Conservation (phyloP, 2,888 invertebrate species). For the Stictocephala bisonia region DNA sequence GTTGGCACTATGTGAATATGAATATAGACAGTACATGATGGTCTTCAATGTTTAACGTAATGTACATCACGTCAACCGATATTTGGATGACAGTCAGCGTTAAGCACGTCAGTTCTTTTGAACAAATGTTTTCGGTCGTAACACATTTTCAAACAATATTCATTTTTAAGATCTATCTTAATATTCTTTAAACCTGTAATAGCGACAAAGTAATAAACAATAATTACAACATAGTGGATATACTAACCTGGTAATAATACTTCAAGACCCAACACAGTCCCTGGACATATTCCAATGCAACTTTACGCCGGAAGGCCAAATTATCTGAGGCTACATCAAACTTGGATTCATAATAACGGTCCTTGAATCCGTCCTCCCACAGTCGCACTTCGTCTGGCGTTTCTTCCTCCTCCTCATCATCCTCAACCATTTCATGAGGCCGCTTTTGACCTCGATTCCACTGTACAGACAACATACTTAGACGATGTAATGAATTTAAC, state of each 20-base stretch:
- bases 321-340: conserved; percentile 84
- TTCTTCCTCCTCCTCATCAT: conserved; percentile 66
- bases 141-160: too few species aligned
- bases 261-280: conserved; percentile 98
- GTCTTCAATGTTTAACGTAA: too few species aligned
- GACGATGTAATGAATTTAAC: too few species aligned
- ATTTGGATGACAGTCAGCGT: too few species aligned
- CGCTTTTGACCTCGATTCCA: conserved; percentile 48
- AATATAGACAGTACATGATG: too few species aligned
- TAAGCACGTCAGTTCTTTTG: too few species aligned
- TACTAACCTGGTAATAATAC: conserved; percentile 90
- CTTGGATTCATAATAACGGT: conserved; percentile 96
- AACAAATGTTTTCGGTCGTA: too few species aligned
- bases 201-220: too few species aligned
- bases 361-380: conserved; percentile 98
- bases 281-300: conserved; percentile 93
- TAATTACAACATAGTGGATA: not conserved
- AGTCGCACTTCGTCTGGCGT: conserved; percentile 89
- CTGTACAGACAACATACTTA: conserved; percentile 5
- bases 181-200: too few species aligned
- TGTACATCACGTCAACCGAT: too few species aligned
- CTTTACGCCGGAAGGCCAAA: conserved; percentile 87
- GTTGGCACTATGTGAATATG: too few species aligned
- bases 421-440: conserved; percentile 60
- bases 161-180: too few species aligned